A percentile compares a stretch with the other conserved stretches of the same genome.
These are phyloP conservation scores for Lontra canadensis DNA, from an alignment of 2,113 vertebrate genomes.

Conservation along the genomic window DNA sequence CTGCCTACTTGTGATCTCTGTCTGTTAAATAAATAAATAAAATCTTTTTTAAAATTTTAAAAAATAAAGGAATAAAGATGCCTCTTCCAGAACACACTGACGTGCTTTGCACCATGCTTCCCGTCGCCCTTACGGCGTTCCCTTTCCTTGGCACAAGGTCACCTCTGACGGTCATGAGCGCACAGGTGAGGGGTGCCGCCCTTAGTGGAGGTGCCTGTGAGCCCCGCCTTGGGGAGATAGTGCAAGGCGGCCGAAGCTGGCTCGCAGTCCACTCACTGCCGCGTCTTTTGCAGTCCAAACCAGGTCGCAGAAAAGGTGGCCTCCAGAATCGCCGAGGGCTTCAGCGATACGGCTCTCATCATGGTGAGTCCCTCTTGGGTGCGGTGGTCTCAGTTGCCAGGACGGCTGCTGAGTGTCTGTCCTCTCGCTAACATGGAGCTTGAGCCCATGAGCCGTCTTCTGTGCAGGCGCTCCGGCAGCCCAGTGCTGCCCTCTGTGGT, in stretches of 20 bases:
- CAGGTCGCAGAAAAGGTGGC: conserved; percentile 97
- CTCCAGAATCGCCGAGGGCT: conserved; percentile 95
- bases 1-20: too few species aligned
- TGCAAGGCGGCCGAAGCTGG: neutral
- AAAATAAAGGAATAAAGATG: neutral
- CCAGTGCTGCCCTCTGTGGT: rapidly evolving
- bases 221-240: neutral
- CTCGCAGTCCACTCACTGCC: neutral
- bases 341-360: conserved; percentile 93
- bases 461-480: neutral
- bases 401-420: rapidly evolving
- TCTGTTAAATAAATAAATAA: too few species aligned
- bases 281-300: conserved; percentile 89
- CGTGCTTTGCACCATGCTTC: neutral
- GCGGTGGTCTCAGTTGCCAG: conserved; percentile 69
- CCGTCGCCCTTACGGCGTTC: rapidly evolving
- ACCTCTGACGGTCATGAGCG: rapidly evolving
- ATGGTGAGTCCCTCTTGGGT: conserved; percentile 87
- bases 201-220: rapidly evolving
- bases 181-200: rapidly evolving
- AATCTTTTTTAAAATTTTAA: too few species aligned
- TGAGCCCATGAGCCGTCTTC: neutral
- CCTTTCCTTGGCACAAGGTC: neutral
- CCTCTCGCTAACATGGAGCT: neutral
- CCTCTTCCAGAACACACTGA: too few species aligned